Evolutionary conservation across 2,113 vertebrate species (phyloP), one percentile per base, ranked within the genome.

Genomic region (Elephantulus edwardii): DNA sequence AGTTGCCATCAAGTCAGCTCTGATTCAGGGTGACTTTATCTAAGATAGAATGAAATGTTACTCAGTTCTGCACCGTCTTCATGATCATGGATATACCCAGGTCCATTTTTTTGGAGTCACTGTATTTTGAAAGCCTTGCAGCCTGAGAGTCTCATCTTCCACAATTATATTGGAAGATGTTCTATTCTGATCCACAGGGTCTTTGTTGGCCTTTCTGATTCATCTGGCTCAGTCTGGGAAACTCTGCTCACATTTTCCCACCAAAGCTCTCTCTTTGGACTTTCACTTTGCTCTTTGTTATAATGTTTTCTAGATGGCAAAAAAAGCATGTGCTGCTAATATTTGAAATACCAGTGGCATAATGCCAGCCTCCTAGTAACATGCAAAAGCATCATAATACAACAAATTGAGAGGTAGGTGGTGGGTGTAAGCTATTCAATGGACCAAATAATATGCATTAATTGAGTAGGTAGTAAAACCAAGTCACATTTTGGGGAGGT

Each of bases 211-310:
- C 22, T 68, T 68, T 38, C 66, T 19, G 64, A 68, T 22, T n/a
- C 35, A 17, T 68, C 35, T 13, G 6, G 14, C 30, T 66, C 12
- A 8, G 17, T 20, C 33, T n/a, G n/a, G n/a, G 64, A 66, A 66
- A 16, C n/a, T 38, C 66, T 20, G 9, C 66, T 68, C 6, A 68
- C n/a, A 66, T n/a, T 16, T 35, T 33, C 22, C n/a, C 16, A 64
- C 16, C 30, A 8, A 66, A 35, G 35, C 60, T 35, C 19, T 38
- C 28, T 20, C 13, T 26, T 1, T 75, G 50, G 19, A 40, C 30
- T 76, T 83, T 58, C 64, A 30, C 58, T 78, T 79, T 75, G 33
- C 13, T 76, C 40, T 80, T 89, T 33, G 56, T 90, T 86, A 38
- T 74, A 85, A 60, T 77, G 11, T 40, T 56, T 52, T 35, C 7